These are phyloP conservation scores for Drosophila funebris DNA, from an alignment of 1,140 invertebrate genomes.

Conservation along the genomic window DNA sequence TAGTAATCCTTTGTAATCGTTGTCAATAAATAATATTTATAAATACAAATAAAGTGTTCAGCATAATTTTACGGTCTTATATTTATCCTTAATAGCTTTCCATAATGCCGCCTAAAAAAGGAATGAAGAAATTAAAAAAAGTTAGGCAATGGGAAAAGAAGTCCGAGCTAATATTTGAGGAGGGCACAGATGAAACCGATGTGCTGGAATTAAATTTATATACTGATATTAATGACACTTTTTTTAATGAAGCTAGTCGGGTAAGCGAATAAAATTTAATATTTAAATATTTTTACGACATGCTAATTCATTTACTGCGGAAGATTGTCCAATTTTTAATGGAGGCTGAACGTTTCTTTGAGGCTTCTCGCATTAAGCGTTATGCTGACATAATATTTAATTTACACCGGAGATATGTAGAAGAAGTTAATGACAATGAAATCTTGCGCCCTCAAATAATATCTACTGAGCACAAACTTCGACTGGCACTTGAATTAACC, in stretches of 20 bases:
- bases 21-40: no score
- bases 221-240: conserved; percentile 61
- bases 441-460: conserved; percentile 52
- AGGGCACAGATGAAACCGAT: conserved; percentile 36
- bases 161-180: conserved; percentile 21
- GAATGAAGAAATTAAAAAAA: conserved; percentile 32
- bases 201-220: conserved; percentile 59
- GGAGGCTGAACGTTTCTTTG: conserved; percentile 54
- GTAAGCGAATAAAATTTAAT: conserved; percentile 12
- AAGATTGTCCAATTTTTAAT: conserved; percentile 64
- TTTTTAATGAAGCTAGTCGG: conserved; percentile 54
- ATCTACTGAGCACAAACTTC: conserved; percentile 58
- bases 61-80: no score
- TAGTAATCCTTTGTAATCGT: no score
- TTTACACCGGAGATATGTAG: conserved; percentile 59
- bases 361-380: conserved; percentile 60
- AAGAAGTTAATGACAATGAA: conserved; percentile 58
- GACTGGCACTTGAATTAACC: conserved; percentile 54
- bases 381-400: conserved; percentile 63
- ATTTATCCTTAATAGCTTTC: no score
- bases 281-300: neutral
- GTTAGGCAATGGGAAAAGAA: conserved; percentile 18
- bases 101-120: conserved; percentile 41
- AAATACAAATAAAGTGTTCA: no score
- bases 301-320: neutral